Evolutionary conservation across 2,888 invertebrate species (phyloP), one percentile per base, ranked within the genome.

Genomic region (Brachycybe producta): DNA sequence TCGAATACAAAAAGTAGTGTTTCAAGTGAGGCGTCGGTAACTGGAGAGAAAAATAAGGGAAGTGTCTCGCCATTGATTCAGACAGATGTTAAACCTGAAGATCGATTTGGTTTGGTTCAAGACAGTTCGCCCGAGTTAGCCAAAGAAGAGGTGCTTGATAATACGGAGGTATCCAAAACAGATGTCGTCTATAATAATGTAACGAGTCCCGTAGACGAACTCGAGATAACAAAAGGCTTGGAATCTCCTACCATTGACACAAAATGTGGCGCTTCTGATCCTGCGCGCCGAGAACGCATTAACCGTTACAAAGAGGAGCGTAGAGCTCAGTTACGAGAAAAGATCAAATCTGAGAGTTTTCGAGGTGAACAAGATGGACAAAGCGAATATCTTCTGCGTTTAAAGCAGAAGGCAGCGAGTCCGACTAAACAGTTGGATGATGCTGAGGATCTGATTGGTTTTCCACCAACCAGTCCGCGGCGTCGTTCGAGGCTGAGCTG

Each of bases 291-390:
- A 41, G 87, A 88, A 62, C 70, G 88, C 40, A 86, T 90, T 56
- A 87, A 90, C 66, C 82, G 83, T 64, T 90, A 88, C 64, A 90
- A 90, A 68, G 86, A 88, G 63, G 88, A 90, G 62, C 71, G 88
- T n/a, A 73, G 90, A 45, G 81, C 79, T 58, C 84, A 85, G 61
- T 68, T 88, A 13, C 75, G 86, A 40, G 86, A 88, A 62, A 87
- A 86, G 65, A 87, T 86, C 64, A 80, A 84, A 55, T 80, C 84
- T 5, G 66, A 68, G 52, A 64, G 63, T 54, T 64, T 66, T 54
- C 59, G 62, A 39, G 60, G 60, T 28, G 65, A 66, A 47, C 61
- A 63, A 50, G 64, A 64, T 1, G 85, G 85, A 46, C 81, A 84
- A 8, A 44, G 48, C 41, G 54, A 54, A 27, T 44, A 48, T 30